phyloP scores from a whole-genome alignment of 1,140 invertebrate species.

The Heliconius hewitsoni region DNA sequence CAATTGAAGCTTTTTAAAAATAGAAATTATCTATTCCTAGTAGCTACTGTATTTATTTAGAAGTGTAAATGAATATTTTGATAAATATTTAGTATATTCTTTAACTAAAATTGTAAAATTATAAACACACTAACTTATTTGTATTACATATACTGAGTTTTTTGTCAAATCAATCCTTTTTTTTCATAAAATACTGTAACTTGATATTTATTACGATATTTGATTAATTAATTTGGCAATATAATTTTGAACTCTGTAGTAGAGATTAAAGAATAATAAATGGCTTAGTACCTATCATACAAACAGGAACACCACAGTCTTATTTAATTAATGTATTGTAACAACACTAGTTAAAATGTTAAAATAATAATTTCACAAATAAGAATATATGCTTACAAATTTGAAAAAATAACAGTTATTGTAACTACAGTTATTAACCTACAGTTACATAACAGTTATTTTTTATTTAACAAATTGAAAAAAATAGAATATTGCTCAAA shows the following conservation, averaged over 20 bases:
- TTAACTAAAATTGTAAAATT: not conserved
- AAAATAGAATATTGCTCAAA: not conserved
- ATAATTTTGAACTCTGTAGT: too few relatives aligned
- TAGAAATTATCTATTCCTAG: not conserved
- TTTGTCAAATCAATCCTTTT: not conserved
- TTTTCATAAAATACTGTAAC: not conserved
- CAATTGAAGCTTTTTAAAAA: not conserved
- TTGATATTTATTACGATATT: not conserved
- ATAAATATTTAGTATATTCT: not conserved
- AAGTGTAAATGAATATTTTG: not conserved
- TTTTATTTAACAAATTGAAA: not conserved
- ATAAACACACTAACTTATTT: not conserved
- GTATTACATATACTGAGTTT: not conserved
- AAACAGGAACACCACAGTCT: too few relatives aligned
- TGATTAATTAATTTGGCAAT: not conserved
- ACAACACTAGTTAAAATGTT: not conserved
- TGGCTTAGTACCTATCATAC: too few relatives aligned
- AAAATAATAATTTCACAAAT: not conserved
- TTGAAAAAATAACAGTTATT: too few relatives aligned
- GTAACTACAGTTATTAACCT: too few relatives aligned
- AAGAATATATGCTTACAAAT: too few relatives aligned
- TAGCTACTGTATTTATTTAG: not conserved
- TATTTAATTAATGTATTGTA: not conserved
- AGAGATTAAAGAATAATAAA: too few relatives aligned
- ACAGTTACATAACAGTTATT: not conserved